Conservation (phyloP, 2,888 invertebrate genomes). For the Quadriops clusia region DNA sequence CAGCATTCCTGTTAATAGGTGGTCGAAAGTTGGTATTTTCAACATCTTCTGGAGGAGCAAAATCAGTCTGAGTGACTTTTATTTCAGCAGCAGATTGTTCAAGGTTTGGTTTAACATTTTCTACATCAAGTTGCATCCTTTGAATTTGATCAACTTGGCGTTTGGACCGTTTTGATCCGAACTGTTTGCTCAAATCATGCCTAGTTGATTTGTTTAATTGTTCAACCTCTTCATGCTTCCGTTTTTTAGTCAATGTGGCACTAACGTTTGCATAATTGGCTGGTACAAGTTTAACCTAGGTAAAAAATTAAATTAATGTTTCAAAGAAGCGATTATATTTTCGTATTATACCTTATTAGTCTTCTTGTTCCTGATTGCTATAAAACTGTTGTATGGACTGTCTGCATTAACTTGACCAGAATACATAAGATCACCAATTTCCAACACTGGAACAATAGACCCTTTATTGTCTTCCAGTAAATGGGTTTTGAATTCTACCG, state of each 20-base stretch:
- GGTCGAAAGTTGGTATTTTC: slow-evolving; percentile 36
- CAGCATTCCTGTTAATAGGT: slow-evolving; percentile 40
- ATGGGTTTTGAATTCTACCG: too few species aligned
- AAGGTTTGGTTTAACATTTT: slow-evolving; percentile 46
- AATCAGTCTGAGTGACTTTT: slow-evolving; percentile 26
- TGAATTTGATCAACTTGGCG: slow-evolving; percentile 48
- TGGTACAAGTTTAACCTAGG: neutral
- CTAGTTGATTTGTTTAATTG: slow-evolving; percentile 14
- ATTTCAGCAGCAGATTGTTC: slow-evolving; percentile 37
- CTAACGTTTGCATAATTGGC: slow-evolving; percentile 5
- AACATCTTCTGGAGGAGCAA: slow-evolving; percentile 30
- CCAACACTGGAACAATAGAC: too few species aligned
- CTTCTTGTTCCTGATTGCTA: slow-evolving; percentile 24
- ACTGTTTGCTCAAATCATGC: slow-evolving; percentile 45
- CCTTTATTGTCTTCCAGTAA: too few species aligned
- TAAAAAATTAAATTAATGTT: neutral
- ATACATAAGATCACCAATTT: too few species aligned
- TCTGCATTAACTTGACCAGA: too few species aligned
- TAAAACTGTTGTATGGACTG: slow-evolving; percentile 23
- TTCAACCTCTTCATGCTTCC: slow-evolving; percentile 11
- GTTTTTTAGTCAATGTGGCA: slow-evolving; percentile 1
- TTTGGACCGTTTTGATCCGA: slow-evolving; percentile 52
- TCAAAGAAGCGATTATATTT: neutral
- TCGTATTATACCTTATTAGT: slow-evolving; percentile 23
- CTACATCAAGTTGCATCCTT: slow-evolving; percentile 44